Percentiles rank a stretch among this genome's conserved stretches.
phyloP scores from a whole-genome alignment of 2,888 invertebrate species.

The Glomeris marginata region DNA sequence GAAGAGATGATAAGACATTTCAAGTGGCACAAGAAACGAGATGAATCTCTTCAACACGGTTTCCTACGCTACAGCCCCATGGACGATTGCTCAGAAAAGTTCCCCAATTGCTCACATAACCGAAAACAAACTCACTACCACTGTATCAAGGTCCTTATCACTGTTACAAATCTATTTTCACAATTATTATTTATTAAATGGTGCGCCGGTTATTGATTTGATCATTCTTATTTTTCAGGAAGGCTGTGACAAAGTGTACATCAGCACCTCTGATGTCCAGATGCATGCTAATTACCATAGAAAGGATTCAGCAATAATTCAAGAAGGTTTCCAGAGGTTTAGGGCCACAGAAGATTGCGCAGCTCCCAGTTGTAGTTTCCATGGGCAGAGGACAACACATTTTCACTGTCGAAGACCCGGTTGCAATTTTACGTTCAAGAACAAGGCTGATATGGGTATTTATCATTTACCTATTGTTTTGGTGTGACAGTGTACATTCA shows the following conservation, averaged over 20 bases:
- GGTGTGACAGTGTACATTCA: too few species aligned
- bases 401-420: conserved; percentile 86
- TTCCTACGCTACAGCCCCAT: conserved; percentile 87
- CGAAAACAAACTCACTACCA: conserved; percentile 92
- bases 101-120: conserved; percentile 73
- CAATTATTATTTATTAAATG: background rate
- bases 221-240: conserved; percentile 27
- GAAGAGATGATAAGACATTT: conserved; percentile 98
- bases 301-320: conserved; percentile 93
- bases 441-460: conserved; percentile 98
- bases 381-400: conserved; percentile 89
- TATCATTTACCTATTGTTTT: background rate
- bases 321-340: conserved; percentile 93
- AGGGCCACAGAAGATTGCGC: conserved; percentile 92
- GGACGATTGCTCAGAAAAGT: conserved; percentile 82
- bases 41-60: conserved; percentile 89
- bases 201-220: conserved; percentile 1
- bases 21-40: conserved; percentile 98
- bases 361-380: conserved; percentile 77
- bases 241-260: conserved; percentile 68
- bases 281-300: conserved; percentile 99
- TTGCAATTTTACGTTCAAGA: conserved; percentile 93
- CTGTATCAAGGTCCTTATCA: conserved; percentile 59
- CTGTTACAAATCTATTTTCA: conserved; percentile 4
- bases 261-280: conserved; percentile 96